Evolutionary conservation across 2,888 invertebrate species (phyloP), one percentile per base, ranked within the genome.

Genomic region (Brachypterus glaber): DNA sequence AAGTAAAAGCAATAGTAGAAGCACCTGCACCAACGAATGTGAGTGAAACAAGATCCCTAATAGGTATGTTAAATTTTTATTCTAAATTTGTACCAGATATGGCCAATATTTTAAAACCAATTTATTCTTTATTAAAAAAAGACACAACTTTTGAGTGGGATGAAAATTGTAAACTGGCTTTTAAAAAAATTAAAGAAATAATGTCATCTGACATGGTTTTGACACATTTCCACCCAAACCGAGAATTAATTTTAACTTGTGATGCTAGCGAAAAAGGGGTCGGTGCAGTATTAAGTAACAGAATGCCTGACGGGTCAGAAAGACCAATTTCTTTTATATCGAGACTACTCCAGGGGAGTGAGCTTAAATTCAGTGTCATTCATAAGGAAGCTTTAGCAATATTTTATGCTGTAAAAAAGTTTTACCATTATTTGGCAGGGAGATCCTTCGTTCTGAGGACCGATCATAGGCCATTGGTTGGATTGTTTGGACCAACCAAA

Each of bases 251-350:
- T 12, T 16, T 49, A n/a, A 37, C 41, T 5, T 39, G 37, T 8
- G 47, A 44, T 25, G 41, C 47, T 8, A 36, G 40, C 32, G 39
- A 35, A 16, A 33, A 15, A 11, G 43, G 46, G 7, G 26, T 47
- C 21, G 37, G 31, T 18, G 45, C 38, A 33, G 44, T 49, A 29
- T 34, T 52, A 11, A 44, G 45, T 25, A 47, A 51, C 30, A 33
- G 35, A 16, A 32, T 44, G 37, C 2, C 8, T 9, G 18, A 35
- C 9, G 25, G 25, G 3, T 4, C 13, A 4, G 31, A 30, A 26
- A 38, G 27, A 27, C 13, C 29, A 7, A 33, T 38, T 7, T 14
- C 25, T n/a, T 38, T 13, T 26, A 25, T 21, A 11, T 33, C 33
- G 8, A 33, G 38, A 33, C 32, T 33, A 16, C 14, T 33, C n/a